These are phyloP conservation scores for Folsomia manolachei DNA, from an alignment of 2,888 invertebrate species.

Conservation along the genomic window DNA sequence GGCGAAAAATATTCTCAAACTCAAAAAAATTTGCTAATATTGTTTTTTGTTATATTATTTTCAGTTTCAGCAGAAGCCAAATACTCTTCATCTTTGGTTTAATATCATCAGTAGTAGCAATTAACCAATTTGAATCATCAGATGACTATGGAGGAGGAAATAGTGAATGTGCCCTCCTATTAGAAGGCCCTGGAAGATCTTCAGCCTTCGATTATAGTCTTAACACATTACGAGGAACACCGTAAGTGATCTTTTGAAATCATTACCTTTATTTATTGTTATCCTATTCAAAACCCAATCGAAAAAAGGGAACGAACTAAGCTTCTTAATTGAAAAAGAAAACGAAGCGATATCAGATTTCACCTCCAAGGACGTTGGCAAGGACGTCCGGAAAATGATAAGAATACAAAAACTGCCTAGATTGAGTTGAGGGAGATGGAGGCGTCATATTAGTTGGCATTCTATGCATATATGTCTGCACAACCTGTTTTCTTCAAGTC, in stretches of 20 bases:
- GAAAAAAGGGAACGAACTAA: neutral
- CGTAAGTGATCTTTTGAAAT: conserved; percentile 69
- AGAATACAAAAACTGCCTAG: neutral
- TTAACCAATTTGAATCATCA: conserved; percentile 44
- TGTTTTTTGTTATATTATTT: too few species aligned
- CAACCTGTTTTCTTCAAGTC: neutral
- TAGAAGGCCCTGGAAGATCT: conserved; percentile 74
- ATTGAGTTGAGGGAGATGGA: neutral
- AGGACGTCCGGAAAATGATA: too few species aligned
- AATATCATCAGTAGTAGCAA: conserved; percentile 37
- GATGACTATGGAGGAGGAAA: conserved; percentile 52
- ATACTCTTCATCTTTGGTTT: conserved; percentile 43
- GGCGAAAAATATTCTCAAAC: too few species aligned
- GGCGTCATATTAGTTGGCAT: neutral
- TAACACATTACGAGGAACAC: conserved; percentile 69
- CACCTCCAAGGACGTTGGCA: conserved; percentile 1
- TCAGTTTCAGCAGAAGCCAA: conserved; percentile 48
- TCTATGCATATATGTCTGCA: neutral
- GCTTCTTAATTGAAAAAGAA: neutral
- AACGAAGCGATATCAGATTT: neutral
- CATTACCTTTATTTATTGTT: neutral
- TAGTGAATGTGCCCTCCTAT: conserved; percentile 65
- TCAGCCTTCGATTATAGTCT: conserved; percentile 80
- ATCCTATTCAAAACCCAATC: neutral
- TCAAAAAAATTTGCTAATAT: too few species aligned